phyloP scores from a whole-genome alignment of 1,140 invertebrate species.

The Mesaphorura yosii region DNA sequence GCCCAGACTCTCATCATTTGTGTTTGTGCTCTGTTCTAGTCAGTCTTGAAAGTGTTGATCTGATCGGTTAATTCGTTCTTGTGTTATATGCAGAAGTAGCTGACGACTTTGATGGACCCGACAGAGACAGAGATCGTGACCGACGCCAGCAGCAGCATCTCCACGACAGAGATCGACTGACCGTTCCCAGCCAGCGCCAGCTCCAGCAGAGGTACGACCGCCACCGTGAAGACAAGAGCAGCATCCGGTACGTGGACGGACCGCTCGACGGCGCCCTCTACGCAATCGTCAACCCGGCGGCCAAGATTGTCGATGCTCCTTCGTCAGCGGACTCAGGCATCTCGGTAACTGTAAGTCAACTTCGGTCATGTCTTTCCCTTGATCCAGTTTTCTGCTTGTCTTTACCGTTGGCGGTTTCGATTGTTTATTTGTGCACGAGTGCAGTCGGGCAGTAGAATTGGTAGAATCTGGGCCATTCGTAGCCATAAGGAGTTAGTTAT shows the following conservation, averaged over 20 bases:
- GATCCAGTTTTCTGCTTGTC: background rate
- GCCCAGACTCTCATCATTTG: no score
- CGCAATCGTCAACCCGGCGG: slow-evolving; percentile 20
- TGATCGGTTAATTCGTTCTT: no score
- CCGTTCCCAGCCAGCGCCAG: background rate
- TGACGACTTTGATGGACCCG: no score
- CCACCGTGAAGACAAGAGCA: background rate
- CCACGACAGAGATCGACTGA: background rate
- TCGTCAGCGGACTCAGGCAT: slow-evolving; percentile 26
- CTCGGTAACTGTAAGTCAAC: slow-evolving; percentile 13
- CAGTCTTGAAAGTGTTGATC: no score
- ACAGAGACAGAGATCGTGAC: background rate
- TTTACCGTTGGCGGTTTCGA: background rate
- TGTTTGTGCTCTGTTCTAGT: no score
- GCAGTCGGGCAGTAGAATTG: background rate
- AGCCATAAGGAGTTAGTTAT: no score
- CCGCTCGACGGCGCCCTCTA: slow-evolving; percentile 22
- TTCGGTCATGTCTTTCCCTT: background rate
- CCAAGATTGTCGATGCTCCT: slow-evolving; percentile 20
- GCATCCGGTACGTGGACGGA: slow-evolving; percentile 13
- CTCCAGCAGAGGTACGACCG: background rate
- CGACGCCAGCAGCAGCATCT: background rate
- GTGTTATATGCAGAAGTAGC: no score
- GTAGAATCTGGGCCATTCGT: no score
- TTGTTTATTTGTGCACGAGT: background rate